A percentile compares a stretch with the other conserved stretches of the same genome.
phyloP scores from a whole-genome alignment of 2,888 invertebrate genomes.

The Drosophila atripex region DNA sequence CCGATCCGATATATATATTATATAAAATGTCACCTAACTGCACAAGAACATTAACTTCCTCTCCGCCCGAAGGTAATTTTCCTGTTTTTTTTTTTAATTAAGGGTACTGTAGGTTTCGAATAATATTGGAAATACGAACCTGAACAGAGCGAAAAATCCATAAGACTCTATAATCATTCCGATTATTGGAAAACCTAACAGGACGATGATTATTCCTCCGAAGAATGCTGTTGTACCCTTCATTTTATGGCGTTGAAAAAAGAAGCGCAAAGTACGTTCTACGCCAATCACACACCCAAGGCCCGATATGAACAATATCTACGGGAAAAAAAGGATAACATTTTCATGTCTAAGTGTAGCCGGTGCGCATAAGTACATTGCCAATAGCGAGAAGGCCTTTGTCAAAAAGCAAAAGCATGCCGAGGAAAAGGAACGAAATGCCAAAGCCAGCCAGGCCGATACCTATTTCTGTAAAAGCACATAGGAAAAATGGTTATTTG shows the following conservation, averaged over 20 bases:
- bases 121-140: constrained; percentile 85
- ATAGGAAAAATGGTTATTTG: neutral
- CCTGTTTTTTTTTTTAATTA: neutral
- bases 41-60: too few species aligned
- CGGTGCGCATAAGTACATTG: constrained; percentile 90
- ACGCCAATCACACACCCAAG: constrained; percentile 98
- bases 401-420: constrained; percentile 96
- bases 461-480: constrained; percentile 92
- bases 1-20: too few species aligned
- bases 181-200: constrained; percentile 97
- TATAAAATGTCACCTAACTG: too few species aligned
- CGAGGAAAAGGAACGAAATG: constrained; percentile 96
- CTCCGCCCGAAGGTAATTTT: too few species aligned
- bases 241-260: constrained; percentile 98
- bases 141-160: constrained; percentile 94
- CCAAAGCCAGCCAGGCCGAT: constrained; percentile 98
- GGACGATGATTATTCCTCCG: constrained; percentile 95
- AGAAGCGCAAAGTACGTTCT: constrained; percentile 97
- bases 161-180: constrained; percentile 99
- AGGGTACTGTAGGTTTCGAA: neutral
- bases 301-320: constrained; percentile 98
- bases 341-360: neutral
- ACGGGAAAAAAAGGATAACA: constrained; percentile 56
- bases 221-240: constrained; percentile 96
- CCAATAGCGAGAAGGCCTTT: constrained; percentile 99